Conservation (phyloP, 1,140 invertebrate genomes). For the Brachionus koreanus region DNA sequence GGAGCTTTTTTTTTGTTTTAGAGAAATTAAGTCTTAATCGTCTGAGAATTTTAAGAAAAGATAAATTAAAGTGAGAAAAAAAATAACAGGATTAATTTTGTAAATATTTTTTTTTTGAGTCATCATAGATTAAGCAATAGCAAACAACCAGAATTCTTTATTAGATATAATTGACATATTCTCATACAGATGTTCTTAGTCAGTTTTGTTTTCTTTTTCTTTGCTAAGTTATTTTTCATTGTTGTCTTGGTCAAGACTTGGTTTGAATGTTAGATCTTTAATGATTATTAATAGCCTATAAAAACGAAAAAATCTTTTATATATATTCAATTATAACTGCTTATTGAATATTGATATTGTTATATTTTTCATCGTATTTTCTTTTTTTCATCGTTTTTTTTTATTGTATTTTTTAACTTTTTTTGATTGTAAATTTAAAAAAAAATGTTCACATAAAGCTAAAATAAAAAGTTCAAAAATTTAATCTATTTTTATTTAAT, state of each 20-base stretch:
- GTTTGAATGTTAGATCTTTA: not conserved
- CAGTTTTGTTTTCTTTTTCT: not conserved
- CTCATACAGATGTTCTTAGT: not conserved
- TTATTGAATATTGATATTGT: conserved; percentile 1
- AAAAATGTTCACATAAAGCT: not conserved
- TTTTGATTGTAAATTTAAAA: conserved; percentile 38
- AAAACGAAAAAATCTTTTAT: not conserved
- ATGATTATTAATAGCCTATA: not conserved
- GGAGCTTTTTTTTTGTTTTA: not conserved
- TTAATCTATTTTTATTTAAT: not conserved
- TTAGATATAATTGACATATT: not conserved
- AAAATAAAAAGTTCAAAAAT: conserved; percentile 16
- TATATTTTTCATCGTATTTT: not conserved
- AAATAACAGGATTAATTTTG: not conserved
- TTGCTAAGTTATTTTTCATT: not conserved
- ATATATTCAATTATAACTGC: not conserved
- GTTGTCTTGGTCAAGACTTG: not conserved
- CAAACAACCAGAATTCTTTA: not conserved
- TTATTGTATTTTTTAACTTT: not conserved
- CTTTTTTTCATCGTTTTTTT: conserved; percentile 17
- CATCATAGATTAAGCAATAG: not conserved
- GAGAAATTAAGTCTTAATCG: not conserved
- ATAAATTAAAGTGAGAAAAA: not conserved
- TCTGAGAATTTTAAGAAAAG: not conserved
- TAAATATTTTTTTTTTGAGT: not conserved